Base-by-base conservation (phyloP, 2,113 vertebrate species). In the Hyaena hyaena region DNA sequence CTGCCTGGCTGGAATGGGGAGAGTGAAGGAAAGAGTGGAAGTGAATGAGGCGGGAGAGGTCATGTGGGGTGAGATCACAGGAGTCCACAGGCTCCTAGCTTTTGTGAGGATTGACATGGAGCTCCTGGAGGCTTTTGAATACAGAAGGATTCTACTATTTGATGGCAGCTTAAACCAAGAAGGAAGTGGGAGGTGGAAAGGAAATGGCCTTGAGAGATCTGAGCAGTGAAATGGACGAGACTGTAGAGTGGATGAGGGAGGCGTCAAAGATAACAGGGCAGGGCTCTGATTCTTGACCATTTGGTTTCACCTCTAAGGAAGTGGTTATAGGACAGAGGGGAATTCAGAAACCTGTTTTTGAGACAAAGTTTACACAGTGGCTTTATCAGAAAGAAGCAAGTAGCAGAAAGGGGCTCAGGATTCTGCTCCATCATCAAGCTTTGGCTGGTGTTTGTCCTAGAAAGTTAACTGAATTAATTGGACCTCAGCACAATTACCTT, bases 401-500 rank as follows among this genome's bases (percentile, higher is more conserved):
- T 9, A 12, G 0, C 4, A 35, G 58, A 14, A 63, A 0, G 58
- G n/a, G 68, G 19, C 76, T 76, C 68, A 0, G 1, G 35, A 71
- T 95, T 68, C 65, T 23, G 10, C 63, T 61, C 8, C 9, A 1
- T 31, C 65, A 43, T 88, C 80, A 93, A 95, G 71, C 58, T 58
- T 0, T 2, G 68, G 71, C 96, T 90, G 0, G 55, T 88, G 45
- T 90, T 88, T 93, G 65, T 65, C 85, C 96, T 87, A 84, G 97
- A 96, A 96, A 98, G 80, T 96, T 92, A 95, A 95, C 76, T 61
- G 33, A 96, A 95, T 97, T 96, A 97, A 98, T 96, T 53, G 66
- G 95, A 93, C 97, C 86, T 31, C 63, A 96, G 98, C 96, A 97
- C 96, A 97, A 93, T 98, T 98, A 98, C 97, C 97, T 98, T 98